A percentile compares a stretch with the other conserved stretches of the same genome.
phyloP scores from a whole-genome alignment of 2,797 vertebrate genomes.

The Fistularia tabacaria region DNA sequence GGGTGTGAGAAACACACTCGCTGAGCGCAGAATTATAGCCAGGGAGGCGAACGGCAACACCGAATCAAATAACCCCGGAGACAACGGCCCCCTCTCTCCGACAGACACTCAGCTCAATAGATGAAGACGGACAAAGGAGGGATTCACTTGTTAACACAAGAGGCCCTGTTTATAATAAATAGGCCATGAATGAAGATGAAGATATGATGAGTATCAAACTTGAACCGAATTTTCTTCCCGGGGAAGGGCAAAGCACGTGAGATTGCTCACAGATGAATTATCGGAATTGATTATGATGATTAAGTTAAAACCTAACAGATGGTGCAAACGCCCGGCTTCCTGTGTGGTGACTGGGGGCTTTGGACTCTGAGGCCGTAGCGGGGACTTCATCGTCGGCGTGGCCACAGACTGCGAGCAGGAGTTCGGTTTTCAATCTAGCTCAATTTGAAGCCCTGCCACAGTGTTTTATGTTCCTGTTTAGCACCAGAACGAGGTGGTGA shows the following conservation, averaged over 20 bases:
- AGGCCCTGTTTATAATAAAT: constrained; percentile 45
- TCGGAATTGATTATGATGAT: constrained; percentile 38
- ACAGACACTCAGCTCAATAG: constrained; percentile 34
- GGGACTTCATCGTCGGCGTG: constrained; percentile 29
- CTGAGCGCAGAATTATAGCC: constrained; percentile 58
- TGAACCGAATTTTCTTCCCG: background rate
- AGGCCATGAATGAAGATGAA: constrained; percentile 38
- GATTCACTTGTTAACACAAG: constrained; percentile 62
- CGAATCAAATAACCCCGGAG: constrained; percentile 35
- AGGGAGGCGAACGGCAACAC: constrained; percentile 44
- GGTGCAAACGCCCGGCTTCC: constrained; percentile 25
- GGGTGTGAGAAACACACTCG: constrained; percentile 65
- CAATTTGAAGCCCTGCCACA: constrained; percentile 46
- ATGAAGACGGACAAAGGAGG: constrained; percentile 47
- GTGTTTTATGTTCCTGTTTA: constrained; percentile 61
- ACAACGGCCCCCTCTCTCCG: constrained; percentile 38
- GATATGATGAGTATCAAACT: background rate
- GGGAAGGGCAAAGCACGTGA: background rate
- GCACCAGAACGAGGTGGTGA: constrained; percentile 23
- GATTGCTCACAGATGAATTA: constrained; percentile 11
- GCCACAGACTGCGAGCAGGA: constrained; percentile 25
- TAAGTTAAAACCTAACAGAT: constrained; percentile 53
- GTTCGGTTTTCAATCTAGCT: constrained; percentile 21
- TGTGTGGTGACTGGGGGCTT: constrained; percentile 31
- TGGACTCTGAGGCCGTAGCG: constrained; percentile 35